These are phyloP conservation scores for Mus spicilegus DNA, from an alignment of 2,113 vertebrate genomes.

Conservation along the genomic window DNA sequence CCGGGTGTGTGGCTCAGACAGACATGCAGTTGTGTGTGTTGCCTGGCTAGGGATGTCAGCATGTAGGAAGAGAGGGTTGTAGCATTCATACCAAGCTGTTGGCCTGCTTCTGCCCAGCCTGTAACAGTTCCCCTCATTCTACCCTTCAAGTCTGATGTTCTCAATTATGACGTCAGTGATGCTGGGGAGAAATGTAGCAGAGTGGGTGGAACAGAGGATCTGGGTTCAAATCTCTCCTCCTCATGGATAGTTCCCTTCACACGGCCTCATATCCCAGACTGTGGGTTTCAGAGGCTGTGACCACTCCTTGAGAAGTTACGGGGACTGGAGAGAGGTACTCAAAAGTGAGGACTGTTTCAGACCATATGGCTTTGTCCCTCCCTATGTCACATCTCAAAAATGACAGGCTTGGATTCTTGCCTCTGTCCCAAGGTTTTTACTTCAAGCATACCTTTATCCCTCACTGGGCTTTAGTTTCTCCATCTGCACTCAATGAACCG, in stretches of 20 bases:
- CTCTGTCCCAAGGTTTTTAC: not conserved
- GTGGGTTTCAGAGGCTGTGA: not conserved
- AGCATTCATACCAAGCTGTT: not conserved
- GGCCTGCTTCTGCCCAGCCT: not conserved
- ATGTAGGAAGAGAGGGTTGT: not conserved
- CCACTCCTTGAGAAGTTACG: not conserved
- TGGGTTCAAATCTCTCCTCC: not conserved
- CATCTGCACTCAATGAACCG: not conserved
- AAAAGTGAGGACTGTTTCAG: not conserved
- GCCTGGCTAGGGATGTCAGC: not conserved
- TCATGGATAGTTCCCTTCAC: too few relatives aligned
- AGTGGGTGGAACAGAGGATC: accelerated
- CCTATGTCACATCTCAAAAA: not conserved
- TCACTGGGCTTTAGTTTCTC: not conserved
- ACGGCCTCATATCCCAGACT: too few relatives aligned
- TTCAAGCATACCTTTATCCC: not conserved
- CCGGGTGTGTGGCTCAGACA: not conserved
- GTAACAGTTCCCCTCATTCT: not conserved
- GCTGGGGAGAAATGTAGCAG: not conserved
- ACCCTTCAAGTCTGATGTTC: not conserved
- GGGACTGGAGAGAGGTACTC: too few relatives aligned
- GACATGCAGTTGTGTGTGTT: too few relatives aligned
- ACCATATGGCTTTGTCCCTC: not conserved
- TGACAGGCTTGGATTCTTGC: not conserved
- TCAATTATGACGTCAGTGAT: not conserved